Evolutionary conservation across 53 echinoderm and acorn worm species (phyloP).

Genomic region (Mesocentrotus franciscanus): DNA sequence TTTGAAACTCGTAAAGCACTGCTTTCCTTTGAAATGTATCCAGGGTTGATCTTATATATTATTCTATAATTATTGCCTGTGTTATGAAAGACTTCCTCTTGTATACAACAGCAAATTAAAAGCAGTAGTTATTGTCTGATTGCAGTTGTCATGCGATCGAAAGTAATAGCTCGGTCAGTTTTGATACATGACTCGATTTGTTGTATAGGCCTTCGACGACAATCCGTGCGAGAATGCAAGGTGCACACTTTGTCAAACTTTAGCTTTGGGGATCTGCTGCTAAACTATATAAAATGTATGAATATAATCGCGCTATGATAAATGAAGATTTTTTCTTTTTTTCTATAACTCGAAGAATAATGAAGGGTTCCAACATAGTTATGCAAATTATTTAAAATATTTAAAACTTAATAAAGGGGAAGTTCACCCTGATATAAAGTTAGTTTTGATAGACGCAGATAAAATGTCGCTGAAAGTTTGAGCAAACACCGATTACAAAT

Average conservation of each 20-base stretch:
- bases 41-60: neutral
- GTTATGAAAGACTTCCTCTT: neutral
- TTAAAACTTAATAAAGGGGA: too few relatives aligned
- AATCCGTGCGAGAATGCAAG: neutral
- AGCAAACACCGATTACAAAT: too few relatives aligned
- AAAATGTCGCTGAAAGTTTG: too few relatives aligned
- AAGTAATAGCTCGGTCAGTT: neutral
- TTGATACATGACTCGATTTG: neutral
- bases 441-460: too few relatives aligned
- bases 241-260: neutral
- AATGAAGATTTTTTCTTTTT: neutral
- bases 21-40: neutral
- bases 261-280: neutral
- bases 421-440: too few relatives aligned
- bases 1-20: neutral
- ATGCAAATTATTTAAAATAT: too few relatives aligned
- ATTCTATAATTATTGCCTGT: neutral
- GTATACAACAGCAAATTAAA: neutral
- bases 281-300: too few relatives aligned
- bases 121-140: neutral
- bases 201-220: neutral
- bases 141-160: constrained; percentile 16
- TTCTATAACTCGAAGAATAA: too few relatives aligned
- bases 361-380: too few relatives aligned
- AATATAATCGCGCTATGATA: too few relatives aligned